Conservation (phyloP, 2,888 invertebrate species). For the Patella pellucida region DNA sequence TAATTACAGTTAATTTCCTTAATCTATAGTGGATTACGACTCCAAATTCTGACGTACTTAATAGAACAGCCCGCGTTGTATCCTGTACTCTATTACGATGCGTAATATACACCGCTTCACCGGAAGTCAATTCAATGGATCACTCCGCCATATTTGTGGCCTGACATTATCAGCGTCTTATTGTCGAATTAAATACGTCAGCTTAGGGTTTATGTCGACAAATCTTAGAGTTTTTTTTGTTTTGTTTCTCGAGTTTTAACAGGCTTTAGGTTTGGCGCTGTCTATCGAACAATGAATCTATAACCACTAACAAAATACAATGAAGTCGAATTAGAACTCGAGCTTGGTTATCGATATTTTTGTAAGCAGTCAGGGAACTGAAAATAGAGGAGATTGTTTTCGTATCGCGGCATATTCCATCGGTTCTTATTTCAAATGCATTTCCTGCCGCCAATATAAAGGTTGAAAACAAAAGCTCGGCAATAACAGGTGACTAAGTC, state of each 20-base stretch:
- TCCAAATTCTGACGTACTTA: conserved; percentile 26
- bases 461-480: conserved; percentile 29
- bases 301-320: conserved; percentile 15
- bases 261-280: neutral
- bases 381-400: conserved; percentile 6
- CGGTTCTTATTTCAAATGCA: conserved; percentile 30
- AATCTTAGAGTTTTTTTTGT: conserved; percentile 3
- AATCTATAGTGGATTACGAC: conserved; percentile 21
- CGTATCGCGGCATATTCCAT: conserved; percentile 7
- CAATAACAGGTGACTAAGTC: conserved; percentile 26
- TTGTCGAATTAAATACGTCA: conserved; percentile 2
- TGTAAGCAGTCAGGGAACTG: neutral
- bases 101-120: conserved; percentile 48
- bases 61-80: conserved; percentile 45
- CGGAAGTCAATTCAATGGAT: conserved; percentile 43
- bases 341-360: neutral
- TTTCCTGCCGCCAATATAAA: conserved; percentile 24
- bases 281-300: conserved; percentile 15
- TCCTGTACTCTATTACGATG: conserved; percentile 48
- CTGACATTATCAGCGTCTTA: conserved; percentile 9
- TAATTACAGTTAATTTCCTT: conserved; percentile 40
- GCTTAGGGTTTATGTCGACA: conserved; percentile 22
- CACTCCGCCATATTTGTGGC: conserved; percentile 32
- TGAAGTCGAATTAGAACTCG: neutral
- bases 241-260: too few relatives aligned